Base-by-base conservation (phyloP, 2,888 invertebrate genomes). In the Pseudeuparius sepicola region DNA sequence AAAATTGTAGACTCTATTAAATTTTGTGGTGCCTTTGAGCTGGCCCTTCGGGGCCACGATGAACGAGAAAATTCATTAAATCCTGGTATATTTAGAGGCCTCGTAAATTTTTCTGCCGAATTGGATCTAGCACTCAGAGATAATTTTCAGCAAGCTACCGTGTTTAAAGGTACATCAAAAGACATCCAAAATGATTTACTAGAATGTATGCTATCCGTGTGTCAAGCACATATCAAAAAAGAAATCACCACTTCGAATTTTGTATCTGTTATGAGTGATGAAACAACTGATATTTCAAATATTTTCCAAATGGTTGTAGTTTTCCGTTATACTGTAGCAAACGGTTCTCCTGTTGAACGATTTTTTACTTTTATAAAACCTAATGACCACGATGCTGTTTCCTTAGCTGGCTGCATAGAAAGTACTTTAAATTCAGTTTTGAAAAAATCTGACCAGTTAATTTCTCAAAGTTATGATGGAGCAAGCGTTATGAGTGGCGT, bases 11-110 rank as follows among this genome's bases (percentile, higher is more conserved):
- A 53, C 28, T 54, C 50, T 38, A 46, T 58, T 11, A 46, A 52
- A 32, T 55, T 55, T 47, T 57, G 53, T 46, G 49, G 50, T 4
- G 42, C 40, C n/a, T 54, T 52, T 40, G 52, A 57, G 42, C 31
- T 54, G 4, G 48, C 55, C 4, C 36, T 55, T 4, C 37, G 52
- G 12, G 54, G 51, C 18, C 40, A 40, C 14, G 33, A 39, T 24
- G 38, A 38, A 34, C 17, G 6, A 13, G 13, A 20, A 4, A 7
- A 17, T 23, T 42, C 39, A 6, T 7, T 10, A 30, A 38, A 40
- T 23, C 34, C 35, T 12, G 39, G 36, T 23, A 32, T 36, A 13
- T 39, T 41, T 28, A 31, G 33, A 30, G 38, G 41, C 4, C 20
- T 41, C 3, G 36, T 40, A 23, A 34, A 40, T 27, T 38, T 38